These are phyloP conservation scores for Hirtodrosophila alboralis DNA, from an alignment of 2,888 invertebrate species.

Conservation along the genomic window DNA sequence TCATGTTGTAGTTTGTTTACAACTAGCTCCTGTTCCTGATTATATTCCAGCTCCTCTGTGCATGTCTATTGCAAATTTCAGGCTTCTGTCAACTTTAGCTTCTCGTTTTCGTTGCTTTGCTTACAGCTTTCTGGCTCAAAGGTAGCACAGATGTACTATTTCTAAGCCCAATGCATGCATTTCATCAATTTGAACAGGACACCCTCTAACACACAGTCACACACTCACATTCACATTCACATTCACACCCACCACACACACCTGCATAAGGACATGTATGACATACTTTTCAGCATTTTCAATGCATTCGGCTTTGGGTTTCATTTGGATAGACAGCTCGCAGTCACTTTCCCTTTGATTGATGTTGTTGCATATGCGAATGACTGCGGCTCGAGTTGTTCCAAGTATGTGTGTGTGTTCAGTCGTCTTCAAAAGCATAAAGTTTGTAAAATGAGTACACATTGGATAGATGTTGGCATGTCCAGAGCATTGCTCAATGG, in stretches of 20 bases:
- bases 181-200: conserved; percentile 55
- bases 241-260: conserved; percentile 13
- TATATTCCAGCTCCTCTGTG: conserved; percentile 8
- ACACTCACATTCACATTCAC: too few species aligned
- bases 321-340: conserved; percentile 19
- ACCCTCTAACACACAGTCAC: conserved; percentile 34
- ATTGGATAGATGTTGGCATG: conserved; percentile 22
- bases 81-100: conserved; percentile 36
- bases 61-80: conserved; percentile 37
- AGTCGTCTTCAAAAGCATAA: conserved; percentile 39
- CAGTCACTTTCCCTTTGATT: conserved; percentile 68
- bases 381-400: conserved; percentile 43
- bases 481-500: conserved; percentile 53
- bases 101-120: conserved; percentile 30
- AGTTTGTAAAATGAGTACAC: conserved; percentile 47
- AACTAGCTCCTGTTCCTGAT: conserved; percentile 35
- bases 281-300: conserved; percentile 65
- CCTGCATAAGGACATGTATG: conserved; percentile 45
- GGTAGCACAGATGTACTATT: conserved; percentile 17
- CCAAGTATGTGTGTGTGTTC: conserved; percentile 6
- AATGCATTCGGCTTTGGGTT: conserved; percentile 62
- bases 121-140: conserved; percentile 27
- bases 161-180: conserved; percentile 36
- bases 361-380: conserved; percentile 64
- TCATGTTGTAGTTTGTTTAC: conserved; percentile 54